Percentiles rank a stretch among this genome's conserved stretches.
Evolutionary conservation across 2,113 vertebrate species (phyloP).

Genomic region (Motacilla tschutschensis): DNA sequence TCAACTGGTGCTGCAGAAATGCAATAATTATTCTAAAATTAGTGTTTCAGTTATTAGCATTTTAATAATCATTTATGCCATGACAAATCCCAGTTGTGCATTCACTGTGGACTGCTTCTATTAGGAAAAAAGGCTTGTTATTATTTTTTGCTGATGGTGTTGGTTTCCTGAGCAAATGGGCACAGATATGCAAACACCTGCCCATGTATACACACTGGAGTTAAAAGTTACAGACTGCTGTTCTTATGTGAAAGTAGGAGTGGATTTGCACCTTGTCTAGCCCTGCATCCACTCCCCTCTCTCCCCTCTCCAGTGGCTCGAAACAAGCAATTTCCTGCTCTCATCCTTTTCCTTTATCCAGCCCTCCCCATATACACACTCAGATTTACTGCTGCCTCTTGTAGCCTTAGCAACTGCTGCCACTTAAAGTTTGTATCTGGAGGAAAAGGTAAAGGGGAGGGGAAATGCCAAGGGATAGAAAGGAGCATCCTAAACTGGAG

Average conservation of each 20-base stretch:
- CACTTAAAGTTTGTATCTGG: not conserved
- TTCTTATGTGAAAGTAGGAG: not conserved
- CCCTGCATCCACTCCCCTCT: not conserved
- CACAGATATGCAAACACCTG: not conserved
- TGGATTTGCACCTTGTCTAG: not conserved
- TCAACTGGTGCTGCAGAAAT: not conserved
- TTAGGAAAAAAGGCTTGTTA: not conserved
- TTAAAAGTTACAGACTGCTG: not conserved
- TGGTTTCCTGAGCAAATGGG: not conserved
- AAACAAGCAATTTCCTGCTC: constrained; percentile 47
- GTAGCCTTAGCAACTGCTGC: constrained; percentile 56
- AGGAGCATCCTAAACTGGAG: not conserved
- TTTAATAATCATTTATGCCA: not conserved
- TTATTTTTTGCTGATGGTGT: not conserved
- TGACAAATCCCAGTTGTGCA: not conserved
- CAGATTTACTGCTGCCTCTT: constrained; percentile 29
- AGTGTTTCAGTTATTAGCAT: not conserved
- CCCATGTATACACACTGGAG: not conserved
- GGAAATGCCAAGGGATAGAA: not conserved
- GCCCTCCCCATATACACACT: not conserved
- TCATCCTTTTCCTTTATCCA: not conserved
- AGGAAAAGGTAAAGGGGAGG: not conserved
- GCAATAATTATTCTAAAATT: not conserved
- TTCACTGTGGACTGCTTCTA: not conserved
- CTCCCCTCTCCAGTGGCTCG: not conserved